These are phyloP conservation scores for Gadopsis bispinosus DNA, from an alignment of 2,797 vertebrate genomes.

Conservation along the genomic window DNA sequence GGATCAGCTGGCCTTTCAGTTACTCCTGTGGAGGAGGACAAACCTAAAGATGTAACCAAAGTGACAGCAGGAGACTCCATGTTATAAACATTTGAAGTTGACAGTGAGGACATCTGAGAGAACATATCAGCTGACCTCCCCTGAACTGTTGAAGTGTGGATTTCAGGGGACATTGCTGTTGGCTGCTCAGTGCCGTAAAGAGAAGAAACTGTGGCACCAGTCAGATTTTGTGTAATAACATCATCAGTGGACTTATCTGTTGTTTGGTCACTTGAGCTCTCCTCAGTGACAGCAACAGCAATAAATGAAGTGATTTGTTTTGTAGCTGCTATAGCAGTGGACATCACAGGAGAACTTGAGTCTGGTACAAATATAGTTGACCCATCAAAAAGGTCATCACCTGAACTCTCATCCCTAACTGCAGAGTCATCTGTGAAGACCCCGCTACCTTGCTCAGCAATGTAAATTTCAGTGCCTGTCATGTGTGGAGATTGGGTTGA, in stretches of 20 bases:
- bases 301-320: conserved; percentile 16
- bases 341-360: conserved; percentile 36
- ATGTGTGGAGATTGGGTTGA: conserved; percentile 49
- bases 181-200: conserved; percentile 42
- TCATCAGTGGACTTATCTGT: not conserved
- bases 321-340: conserved; percentile 30
- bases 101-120: not conserved
- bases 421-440: conserved; percentile 46
- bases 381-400: conserved; percentile 1
- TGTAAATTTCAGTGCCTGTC: conserved; percentile 32
- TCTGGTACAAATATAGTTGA: conserved; percentile 40
- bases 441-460: conserved; percentile 68
- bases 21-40: conserved; percentile 3
- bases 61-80: not conserved
- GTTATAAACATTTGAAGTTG: not conserved
- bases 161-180: conserved; percentile 14
- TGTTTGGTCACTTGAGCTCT: conserved; percentile 31
- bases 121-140: not conserved
- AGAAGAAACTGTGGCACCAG: conserved; percentile 2
- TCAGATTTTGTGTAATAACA: conserved; percentile 9
- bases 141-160: conserved; percentile 15
- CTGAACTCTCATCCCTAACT: conserved; percentile 56
- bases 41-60: conserved; percentile 5
- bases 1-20: not conserved
- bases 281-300: conserved; percentile 22